Conservation (phyloP, 2,888 invertebrate species). For the Andrena chrysosceles region DNA sequence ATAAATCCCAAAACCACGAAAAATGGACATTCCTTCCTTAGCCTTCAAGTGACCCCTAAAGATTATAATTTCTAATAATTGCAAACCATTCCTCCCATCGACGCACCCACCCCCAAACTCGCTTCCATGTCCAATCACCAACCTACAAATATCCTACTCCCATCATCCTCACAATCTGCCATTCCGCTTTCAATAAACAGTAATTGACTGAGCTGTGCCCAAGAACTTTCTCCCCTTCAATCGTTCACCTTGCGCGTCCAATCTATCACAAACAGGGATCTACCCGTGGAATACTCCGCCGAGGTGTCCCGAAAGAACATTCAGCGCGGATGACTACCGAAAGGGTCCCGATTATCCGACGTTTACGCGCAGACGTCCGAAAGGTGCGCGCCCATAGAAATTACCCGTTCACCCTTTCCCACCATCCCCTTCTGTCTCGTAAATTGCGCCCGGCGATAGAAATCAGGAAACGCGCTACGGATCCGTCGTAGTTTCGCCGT, state of each 20-base stretch:
- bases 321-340: neutral
- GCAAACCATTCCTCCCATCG: too few species aligned
- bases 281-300: neutral
- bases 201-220: slow-evolving; percentile 8
- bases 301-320: slow-evolving; percentile 26
- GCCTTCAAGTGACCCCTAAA: too few species aligned
- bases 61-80: too few species aligned
- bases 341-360: slow-evolving; percentile 32
- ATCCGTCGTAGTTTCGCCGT: slow-evolving; percentile 55
- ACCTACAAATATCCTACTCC: too few species aligned
- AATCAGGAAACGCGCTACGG: slow-evolving; percentile 66
- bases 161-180: too few species aligned
- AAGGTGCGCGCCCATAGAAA: slow-evolving; percentile 57
- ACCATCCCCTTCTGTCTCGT: slow-evolving; percentile 58
- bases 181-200: slow-evolving; percentile 9
- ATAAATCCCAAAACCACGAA: too few species aligned
- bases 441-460: slow-evolving; percentile 72
- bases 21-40: too few species aligned
- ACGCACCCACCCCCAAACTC: too few species aligned
- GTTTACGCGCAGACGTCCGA: slow-evolving; percentile 15
- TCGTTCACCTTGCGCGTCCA: slow-evolving; percentile 18
- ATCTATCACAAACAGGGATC: slow-evolving; percentile 48
- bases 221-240: neutral
- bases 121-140: too few species aligned
- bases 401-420: slow-evolving; percentile 61